Evolutionary conservation across 2,888 invertebrate species (phyloP), one percentile per base, ranked within the genome.

Genomic region (Laspeyria flexula): DNA sequence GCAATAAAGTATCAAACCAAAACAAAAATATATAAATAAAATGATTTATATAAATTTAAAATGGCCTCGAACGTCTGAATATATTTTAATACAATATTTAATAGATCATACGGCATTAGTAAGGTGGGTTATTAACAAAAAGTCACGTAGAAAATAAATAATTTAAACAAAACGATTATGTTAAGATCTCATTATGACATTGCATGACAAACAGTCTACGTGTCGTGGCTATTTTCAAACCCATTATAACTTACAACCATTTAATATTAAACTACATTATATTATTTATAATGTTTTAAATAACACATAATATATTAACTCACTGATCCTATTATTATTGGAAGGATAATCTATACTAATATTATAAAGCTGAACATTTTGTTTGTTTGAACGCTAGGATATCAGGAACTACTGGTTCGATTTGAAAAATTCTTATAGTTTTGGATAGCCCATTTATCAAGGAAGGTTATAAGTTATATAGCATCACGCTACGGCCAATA

Each of bases 71-170:
- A 27, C 12, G 41, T 46, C 33, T 35, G 40, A 55, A 55, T 58
- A 58, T 60, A 66, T 58, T 51, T 56, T 48, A 60, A 72, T 71
- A 70, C 55, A 70, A 55, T 60, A 40, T 62, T 61, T 15, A 38
- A 62, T 65, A 63, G 51, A 59, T 72, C 62, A 62, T 55, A 49
- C 38, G 23, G 42, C 43, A 48, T 55, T 55, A 55, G 45, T 52
- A 79, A 74, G 72, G 61, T 71, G 67, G 70, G 65, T 74, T 68
- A 77, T 83, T 71, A 71, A 61, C 63, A 51, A 58, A 81, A 80
- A 86, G 88, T 81, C 88, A 88, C 89, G 88, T 83, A 79, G 66
- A 34, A 77, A 77, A 78, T 53, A 65, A 56, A 86, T 88, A 86
- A 79, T 77, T 88, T 82, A 86, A 69, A 63, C 54, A 51, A 66